Base-by-base conservation (phyloP, 2,797 vertebrate species). In the Clarias platycephalus region DNA sequence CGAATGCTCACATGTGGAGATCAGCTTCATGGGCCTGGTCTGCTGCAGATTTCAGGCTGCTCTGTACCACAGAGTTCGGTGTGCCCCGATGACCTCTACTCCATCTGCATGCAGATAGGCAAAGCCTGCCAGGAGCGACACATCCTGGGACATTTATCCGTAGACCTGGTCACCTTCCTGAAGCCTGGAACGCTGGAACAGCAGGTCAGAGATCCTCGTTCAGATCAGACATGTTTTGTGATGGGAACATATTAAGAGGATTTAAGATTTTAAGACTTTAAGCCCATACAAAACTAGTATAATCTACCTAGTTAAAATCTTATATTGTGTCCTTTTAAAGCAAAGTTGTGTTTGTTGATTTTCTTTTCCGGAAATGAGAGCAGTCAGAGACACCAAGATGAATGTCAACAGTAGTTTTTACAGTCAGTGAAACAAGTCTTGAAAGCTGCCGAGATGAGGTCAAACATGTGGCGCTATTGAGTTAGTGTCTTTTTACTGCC, bases 91-190 rank as follows among this genome's bases (percentile, higher is more conserved):
- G 85, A 92, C 83, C 93, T 98, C 1, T 78, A 71, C 84, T 90
- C 92, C 0, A 88, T 97, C 90, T 97, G 96, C 91, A 86, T 82
- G 55, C 90, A 84, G 57, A 93, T 97, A 18, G 97, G 96, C 86
- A 93, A 90, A 64, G 91, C 93, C 89, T 98, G 97, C 88, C 93
- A 91, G 86, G 90, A 90, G 24, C 93, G 85, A 78, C 90, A 84
- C 2, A 94, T 97, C 70, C 28, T 96, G 0, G 97, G 97, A 60
- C 94, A 96, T 87, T 91, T 98, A 87, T 97, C 96, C 0, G 16
- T 97, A 82, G 96, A 97, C 88, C 93, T 97, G 31, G 94, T 95
- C 91, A 95, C 95, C n/a, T 98, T 98, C 87, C 70, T 92, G 80
- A 87, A 92, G 89, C 93, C 90, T 16, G 85, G 53, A 24, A 96